Conservation (phyloP, 2,888 invertebrate species). For the Ennomos erosarius region DNA sequence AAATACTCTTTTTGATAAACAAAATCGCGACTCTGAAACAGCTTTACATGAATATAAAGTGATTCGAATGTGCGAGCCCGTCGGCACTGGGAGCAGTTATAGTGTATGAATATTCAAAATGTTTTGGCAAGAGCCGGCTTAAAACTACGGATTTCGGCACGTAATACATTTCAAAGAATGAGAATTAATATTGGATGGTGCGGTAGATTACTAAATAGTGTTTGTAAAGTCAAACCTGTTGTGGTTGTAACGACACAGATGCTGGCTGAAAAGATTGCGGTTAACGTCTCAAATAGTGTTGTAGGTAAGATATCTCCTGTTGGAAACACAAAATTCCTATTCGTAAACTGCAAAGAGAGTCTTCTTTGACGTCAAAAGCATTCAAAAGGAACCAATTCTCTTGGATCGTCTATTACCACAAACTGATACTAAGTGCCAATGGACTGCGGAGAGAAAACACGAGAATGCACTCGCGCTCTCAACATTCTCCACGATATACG, state of each 20-base stretch:
- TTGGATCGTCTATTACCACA: constrained; percentile 24
- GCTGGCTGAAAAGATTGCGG: too few species aligned
- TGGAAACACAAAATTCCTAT: too few species aligned
- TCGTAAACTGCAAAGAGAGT: too few species aligned
- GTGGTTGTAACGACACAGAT: not conserved
- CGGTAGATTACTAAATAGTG: constrained; percentile 21
- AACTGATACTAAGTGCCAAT: constrained; percentile 37
- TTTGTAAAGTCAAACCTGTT: constrained; percentile 16
- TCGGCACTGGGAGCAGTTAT: constrained; percentile 36
- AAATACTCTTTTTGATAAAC: constrained; percentile 5
- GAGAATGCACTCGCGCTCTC: constrained; percentile 57
- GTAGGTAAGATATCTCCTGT: too few species aligned
- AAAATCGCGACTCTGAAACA: constrained; percentile 15
- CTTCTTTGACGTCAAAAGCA: not conserved
- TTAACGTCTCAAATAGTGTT: too few species aligned
- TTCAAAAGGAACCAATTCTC: not conserved
- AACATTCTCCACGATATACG: constrained; percentile 16
- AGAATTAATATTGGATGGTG: constrained; percentile 33
- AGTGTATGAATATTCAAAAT: constrained; percentile 53
- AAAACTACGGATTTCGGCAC: constrained; percentile 27
- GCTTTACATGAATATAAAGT: constrained; percentile 33
- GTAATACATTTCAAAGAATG: constrained; percentile 34
- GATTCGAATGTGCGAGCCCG: constrained; percentile 14
- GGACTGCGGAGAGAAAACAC: constrained; percentile 45
- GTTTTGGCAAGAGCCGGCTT: constrained; percentile 45